Percentiles rank a stretch among this genome's conserved stretches.
phyloP scores from a whole-genome alignment of 2,113 vertebrate species.

The Australoheros scitulus region DNA sequence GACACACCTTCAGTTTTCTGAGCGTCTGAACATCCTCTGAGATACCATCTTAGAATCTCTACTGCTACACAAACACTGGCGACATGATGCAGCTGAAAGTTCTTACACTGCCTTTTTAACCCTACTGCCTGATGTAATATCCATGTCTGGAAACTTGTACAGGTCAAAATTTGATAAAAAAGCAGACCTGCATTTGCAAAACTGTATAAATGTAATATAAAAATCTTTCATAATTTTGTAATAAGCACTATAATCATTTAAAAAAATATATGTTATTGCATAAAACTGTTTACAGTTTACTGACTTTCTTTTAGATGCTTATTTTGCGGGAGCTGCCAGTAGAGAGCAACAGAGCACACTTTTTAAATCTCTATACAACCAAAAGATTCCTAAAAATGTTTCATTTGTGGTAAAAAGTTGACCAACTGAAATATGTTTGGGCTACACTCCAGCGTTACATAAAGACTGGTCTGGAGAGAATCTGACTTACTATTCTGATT shows the following conservation, averaged over 20 bases:
- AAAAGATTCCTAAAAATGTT: constrained; percentile 2
- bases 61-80: neutral
- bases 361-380: neutral
- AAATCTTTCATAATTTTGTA: neutral
- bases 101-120: neutral
- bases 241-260: neutral
- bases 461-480: neutral
- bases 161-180: neutral
- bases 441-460: neutral
- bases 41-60: neutral
- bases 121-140: neutral
- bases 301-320: neutral
- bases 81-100: neutral
- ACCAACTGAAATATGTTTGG: neutral
- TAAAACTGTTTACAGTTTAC: neutral
- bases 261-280: neutral
- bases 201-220: neutral
- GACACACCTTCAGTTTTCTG: neutral
- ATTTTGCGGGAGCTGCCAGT: neutral
- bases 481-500: neutral
- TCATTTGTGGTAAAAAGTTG: neutral
- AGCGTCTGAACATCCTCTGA: constrained; percentile 4
- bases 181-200: neutral
- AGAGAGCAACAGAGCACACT: constrained; percentile 8
- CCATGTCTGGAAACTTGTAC: neutral